Conservation (phyloP, 2,888 invertebrate species). For the Sycophila texana region DNA sequence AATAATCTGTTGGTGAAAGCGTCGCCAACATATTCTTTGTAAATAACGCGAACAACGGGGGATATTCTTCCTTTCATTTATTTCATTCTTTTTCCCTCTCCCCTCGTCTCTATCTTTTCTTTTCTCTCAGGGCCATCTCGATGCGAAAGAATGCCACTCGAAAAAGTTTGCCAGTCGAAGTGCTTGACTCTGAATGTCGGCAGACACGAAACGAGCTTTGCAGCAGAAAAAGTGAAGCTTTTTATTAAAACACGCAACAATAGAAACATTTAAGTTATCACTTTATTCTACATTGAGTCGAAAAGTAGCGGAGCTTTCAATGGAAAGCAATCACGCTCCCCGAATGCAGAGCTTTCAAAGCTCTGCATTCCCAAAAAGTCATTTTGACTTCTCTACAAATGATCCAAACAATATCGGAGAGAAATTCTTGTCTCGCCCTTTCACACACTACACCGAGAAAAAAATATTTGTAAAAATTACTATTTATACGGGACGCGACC, state of each 20-base stretch:
- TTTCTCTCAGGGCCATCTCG: not conserved
- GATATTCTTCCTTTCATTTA: slow-evolving; percentile 4
- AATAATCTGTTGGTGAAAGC: slow-evolving; percentile 20
- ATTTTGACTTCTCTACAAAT: no score
- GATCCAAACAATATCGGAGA: no score
- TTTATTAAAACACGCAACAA: not conserved
- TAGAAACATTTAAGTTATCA: not conserved
- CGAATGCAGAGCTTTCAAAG: no score
- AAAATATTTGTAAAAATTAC: no score
- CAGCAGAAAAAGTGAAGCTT: not conserved
- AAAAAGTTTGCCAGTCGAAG: not conserved
- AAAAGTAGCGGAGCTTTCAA: not conserved
- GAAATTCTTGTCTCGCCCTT: no score
- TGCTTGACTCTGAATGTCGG: slow-evolving; percentile 8
- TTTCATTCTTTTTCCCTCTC: not conserved
- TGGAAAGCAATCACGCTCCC: no score
- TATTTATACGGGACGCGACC: no score
- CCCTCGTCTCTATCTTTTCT: not conserved
- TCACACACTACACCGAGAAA: no score
- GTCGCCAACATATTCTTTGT: slow-evolving; percentile 7
- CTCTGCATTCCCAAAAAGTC: no score
- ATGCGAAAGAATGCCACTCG: slow-evolving; percentile 7
- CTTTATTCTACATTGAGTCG: not conserved
- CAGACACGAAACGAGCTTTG: slow-evolving; percentile 19
- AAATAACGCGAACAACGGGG: slow-evolving; percentile 15